Percentiles rank a stretch among this genome's conserved stretches.
These are phyloP conservation scores for Philonicus albiceps DNA, from an alignment of 2,888 invertebrate species.

Conservation along the genomic window DNA sequence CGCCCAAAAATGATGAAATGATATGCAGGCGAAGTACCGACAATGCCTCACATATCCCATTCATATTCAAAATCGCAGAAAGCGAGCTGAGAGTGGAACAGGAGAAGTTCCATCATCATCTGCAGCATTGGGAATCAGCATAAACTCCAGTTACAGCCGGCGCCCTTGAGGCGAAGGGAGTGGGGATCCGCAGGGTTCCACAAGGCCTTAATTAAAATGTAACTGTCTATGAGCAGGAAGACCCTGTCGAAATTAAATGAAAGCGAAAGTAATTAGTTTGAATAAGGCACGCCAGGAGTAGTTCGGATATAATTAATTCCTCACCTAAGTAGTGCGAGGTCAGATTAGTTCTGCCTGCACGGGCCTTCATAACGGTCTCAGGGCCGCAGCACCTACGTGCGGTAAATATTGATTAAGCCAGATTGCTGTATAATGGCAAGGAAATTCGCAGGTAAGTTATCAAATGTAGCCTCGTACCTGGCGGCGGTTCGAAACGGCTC, in stretches of 20 bases:
- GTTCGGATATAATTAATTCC: constrained; percentile 24
- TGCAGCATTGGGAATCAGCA: background rate
- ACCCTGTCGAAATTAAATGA: constrained; percentile 22
- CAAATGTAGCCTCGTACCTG: background rate
- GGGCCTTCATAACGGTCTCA: background rate
- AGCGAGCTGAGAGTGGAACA: background rate
- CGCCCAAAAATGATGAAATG: background rate
- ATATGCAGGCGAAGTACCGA: background rate
- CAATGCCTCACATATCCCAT: background rate
- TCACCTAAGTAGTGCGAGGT: background rate
- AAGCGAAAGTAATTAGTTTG: constrained; percentile 31
- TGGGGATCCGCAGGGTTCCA: background rate
- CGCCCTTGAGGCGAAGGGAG: background rate
- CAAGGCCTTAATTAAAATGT: background rate
- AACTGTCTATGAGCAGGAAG: background rate
- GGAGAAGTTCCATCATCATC: background rate
- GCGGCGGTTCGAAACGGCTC: background rate
- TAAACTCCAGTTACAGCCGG: background rate
- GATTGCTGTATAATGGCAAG: constrained; percentile 22
- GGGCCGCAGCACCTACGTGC: background rate
- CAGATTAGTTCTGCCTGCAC: constrained; percentile 25
- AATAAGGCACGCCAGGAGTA: background rate
- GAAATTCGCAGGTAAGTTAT: constrained; percentile 15
- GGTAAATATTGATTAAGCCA: constrained; percentile 27
- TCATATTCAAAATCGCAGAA: background rate